phyloP scores from a whole-genome alignment of 2,888 invertebrate genomes.

The Scaeva pyrastri region DNA sequence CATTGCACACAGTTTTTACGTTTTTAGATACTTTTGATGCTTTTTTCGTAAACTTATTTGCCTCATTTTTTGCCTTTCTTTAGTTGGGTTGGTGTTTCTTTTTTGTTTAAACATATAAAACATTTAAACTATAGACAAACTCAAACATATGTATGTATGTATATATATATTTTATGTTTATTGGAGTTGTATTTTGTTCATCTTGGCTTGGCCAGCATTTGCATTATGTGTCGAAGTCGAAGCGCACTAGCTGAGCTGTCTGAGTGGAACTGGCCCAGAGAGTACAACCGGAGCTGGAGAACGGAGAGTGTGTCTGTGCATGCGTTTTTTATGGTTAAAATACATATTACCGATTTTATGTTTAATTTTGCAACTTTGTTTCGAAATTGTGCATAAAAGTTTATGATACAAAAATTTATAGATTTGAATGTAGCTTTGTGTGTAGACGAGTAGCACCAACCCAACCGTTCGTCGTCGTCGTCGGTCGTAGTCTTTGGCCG shows the following conservation, averaged over 20 bases:
- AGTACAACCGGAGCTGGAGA: background rate
- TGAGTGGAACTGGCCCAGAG: slow-evolving; percentile 21
- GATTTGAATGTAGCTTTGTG: slow-evolving; percentile 64
- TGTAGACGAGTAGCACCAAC: slow-evolving; percentile 2
- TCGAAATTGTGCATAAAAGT: slow-evolving; percentile 72
- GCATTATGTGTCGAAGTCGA: slow-evolving; percentile 59
- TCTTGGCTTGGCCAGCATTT: slow-evolving; percentile 56
- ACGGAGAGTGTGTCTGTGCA: slow-evolving; percentile 30
- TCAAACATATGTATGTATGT: too few species aligned
- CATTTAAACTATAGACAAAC: slow-evolving; percentile 16
- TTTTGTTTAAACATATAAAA: slow-evolving; percentile 34
- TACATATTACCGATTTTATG: slow-evolving; percentile 76
- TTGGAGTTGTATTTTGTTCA: slow-evolving; percentile 51
- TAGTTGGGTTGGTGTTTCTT: slow-evolving; percentile 51
- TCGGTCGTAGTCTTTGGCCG: background rate
- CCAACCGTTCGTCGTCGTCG: background rate
- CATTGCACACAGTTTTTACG: slow-evolving; percentile 42
- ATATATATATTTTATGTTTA: slow-evolving; percentile 63
- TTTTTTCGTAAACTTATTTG: slow-evolving; percentile 27
- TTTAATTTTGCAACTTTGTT: slow-evolving; percentile 76
- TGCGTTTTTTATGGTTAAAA: slow-evolving; percentile 73
- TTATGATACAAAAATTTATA: slow-evolving; percentile 74
- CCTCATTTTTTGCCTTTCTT: slow-evolving; percentile 28
- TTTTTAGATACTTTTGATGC: slow-evolving; percentile 59
- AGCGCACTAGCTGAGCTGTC: slow-evolving; percentile 5